Evolutionary conservation across 2,888 invertebrate genomes (phyloP).

Genomic region (Lasiommata megera): DNA sequence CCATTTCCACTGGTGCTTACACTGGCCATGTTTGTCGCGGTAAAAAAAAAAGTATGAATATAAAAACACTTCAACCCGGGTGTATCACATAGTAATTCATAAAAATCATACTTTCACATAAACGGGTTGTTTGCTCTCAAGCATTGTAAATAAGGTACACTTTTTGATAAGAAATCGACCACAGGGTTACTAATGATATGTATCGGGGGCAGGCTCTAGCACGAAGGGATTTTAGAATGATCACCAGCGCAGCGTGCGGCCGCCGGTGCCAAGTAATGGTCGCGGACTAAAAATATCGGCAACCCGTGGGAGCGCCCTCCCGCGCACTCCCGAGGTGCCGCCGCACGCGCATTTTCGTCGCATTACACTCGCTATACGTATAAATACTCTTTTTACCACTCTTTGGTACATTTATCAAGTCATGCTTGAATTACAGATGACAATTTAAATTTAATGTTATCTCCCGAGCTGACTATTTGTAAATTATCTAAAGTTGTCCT

Average conservation of each 20-base stretch:
- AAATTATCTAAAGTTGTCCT: not conserved
- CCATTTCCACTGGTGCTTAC: slow-evolving; percentile 61
- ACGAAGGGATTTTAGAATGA: slow-evolving; percentile 76
- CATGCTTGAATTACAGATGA: slow-evolving; percentile 13
- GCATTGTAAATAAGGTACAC: slow-evolving; percentile 20
- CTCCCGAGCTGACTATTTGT: not conserved
- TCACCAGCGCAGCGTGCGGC: slow-evolving; percentile 78
- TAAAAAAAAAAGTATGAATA: slow-evolving; percentile 36
- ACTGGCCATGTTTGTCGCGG: slow-evolving; percentile 53
- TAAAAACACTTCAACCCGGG: slow-evolving; percentile 61
- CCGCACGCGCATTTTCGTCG: slow-evolving; percentile 73
- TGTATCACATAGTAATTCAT: slow-evolving; percentile 59
- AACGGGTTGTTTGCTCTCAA: slow-evolving; percentile 17
- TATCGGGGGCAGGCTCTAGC: slow-evolving; percentile 71
- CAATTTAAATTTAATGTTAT: not conserved
- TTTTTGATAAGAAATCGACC: slow-evolving; percentile 31
- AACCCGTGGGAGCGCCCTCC: slow-evolving; percentile 82
- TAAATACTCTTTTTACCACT: slow-evolving; percentile 23
- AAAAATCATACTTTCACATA: slow-evolving; percentile 53
- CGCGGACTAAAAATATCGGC: slow-evolving; percentile 85
- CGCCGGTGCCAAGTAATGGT: slow-evolving; percentile 85
- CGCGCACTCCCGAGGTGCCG: slow-evolving; percentile 72
- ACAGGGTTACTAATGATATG: slow-evolving; percentile 64
- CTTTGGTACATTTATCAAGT: slow-evolving; percentile 6
- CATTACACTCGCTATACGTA: slow-evolving; percentile 40